These are phyloP conservation scores for Cylloceria caligata DNA, from an alignment of 2,888 invertebrate genomes.

Conservation along the genomic window DNA sequence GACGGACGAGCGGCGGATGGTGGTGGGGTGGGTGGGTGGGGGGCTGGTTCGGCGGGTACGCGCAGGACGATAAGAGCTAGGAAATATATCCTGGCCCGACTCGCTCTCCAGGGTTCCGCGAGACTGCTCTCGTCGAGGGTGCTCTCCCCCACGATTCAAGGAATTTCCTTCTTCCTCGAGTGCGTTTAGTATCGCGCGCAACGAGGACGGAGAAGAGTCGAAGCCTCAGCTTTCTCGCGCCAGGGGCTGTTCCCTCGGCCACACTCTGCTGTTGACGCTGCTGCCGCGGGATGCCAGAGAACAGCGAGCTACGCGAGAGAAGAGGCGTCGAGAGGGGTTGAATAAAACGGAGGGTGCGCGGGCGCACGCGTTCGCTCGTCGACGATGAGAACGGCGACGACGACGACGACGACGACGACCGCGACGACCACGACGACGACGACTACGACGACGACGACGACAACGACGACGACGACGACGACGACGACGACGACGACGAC, in stretches of 20 bases:
- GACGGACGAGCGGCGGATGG: neutral
- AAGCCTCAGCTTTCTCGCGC: constrained; percentile 54
- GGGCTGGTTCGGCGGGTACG: neutral
- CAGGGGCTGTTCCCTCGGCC: constrained; percentile 50
- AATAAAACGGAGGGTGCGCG: constrained; percentile 67
- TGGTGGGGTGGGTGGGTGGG: neutral
- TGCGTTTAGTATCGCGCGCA: neutral
- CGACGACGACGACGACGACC: constrained; percentile 47
- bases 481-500: constrained; percentile 40
- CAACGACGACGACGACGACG: constrained; percentile 39
- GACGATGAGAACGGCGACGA: constrained; percentile 41
- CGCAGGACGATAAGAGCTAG: constrained; percentile 46
- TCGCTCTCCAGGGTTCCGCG: constrained; percentile 3
- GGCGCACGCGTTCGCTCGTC: constrained; percentile 60
- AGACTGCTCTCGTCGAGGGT: constrained; percentile 25
- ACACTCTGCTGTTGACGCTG: constrained; percentile 68
- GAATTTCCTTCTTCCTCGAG: neutral
- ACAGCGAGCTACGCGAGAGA: constrained; percentile 42
- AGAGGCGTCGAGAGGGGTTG: constrained; percentile 52
- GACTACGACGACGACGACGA: constrained; percentile 38
- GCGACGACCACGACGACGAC: constrained; percentile 60
- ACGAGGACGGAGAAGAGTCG: constrained; percentile 17
- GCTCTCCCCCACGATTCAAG: constrained; percentile 28
- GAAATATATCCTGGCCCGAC: constrained; percentile 46
- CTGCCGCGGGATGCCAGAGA: constrained; percentile 66